Evolutionary conservation across 2,113 vertebrate genomes (phyloP).

Genomic region (Pachyramphus minor): DNA sequence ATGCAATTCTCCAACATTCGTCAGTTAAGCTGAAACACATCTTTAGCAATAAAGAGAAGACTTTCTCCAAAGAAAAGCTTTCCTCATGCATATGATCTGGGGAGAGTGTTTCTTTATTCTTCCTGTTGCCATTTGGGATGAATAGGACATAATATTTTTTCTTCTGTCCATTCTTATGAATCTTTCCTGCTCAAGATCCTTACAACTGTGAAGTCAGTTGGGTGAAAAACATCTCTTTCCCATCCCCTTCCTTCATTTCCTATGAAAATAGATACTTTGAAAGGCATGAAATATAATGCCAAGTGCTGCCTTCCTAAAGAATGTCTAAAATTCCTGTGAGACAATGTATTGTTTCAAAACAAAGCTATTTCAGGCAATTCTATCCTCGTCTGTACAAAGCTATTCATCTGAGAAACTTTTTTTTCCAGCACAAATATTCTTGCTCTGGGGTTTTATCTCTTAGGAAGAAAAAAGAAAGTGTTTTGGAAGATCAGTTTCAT

Average conservation of each 20-base stretch:
- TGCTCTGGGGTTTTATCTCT: constrained; percentile 28
- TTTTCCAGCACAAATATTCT: constrained; percentile 21
- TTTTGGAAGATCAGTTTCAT: constrained; percentile 44
- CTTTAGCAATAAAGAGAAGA: not conserved
- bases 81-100: not conserved
- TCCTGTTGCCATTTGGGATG: not conserved
- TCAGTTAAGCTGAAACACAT: not conserved
- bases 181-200: not conserved
- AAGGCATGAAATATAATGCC: constrained; percentile 6
- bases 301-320: constrained; percentile 27
- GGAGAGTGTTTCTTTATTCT: not conserved
- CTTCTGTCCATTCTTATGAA: not conserved
- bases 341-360: constrained; percentile 45
- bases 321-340: constrained; percentile 14
- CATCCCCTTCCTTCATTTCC: not conserved
- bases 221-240: not conserved
- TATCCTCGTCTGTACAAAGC: not conserved
- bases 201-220: not conserved
- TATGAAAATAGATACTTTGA: constrained; percentile 38
- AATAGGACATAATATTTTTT: not conserved
- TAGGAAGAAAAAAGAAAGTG: constrained; percentile 26
- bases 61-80: not conserved
- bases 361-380: constrained; percentile 56
- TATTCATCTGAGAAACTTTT: not conserved
- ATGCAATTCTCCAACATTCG: not conserved